Conservation (phyloP, 2,113 vertebrate genomes). For the Eclectus roratus region DNA sequence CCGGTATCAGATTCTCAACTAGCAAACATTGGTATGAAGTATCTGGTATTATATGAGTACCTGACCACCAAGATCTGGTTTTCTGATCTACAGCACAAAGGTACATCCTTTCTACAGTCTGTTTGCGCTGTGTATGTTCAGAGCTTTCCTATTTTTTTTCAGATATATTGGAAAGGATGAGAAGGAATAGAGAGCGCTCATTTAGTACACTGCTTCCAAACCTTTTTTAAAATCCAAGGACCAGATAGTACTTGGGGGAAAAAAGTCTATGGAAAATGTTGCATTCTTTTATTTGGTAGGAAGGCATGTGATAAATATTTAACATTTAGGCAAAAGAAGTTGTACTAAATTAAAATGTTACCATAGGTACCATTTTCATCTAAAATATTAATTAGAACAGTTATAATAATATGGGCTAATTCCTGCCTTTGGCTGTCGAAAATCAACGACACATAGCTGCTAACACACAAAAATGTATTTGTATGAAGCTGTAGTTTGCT, state of each 20-base stretch:
- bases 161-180: background rate
- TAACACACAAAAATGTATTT: background rate
- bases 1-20: background rate
- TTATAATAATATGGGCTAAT: background rate
- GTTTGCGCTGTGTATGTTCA: background rate
- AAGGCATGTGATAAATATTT: background rate
- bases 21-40: background rate
- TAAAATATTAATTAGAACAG: background rate
- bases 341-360: background rate
- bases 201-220: background rate
- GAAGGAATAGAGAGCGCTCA: background rate
- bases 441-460: background rate
- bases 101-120: background rate
- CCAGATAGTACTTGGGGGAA: background rate
- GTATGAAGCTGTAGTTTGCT: background rate
- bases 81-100: background rate
- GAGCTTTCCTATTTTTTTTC: background rate
- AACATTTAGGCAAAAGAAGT: background rate
- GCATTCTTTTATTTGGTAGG: background rate
- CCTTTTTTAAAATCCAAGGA: background rate
- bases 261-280: background rate
- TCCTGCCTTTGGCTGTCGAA: background rate
- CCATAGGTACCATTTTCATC: background rate
- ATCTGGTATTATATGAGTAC: background rate
- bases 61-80: background rate